A percentile compares a stretch with the other conserved stretches of the same genome.
phyloP scores from a whole-genome alignment of 2,888 invertebrate genomes.

The Eledone cirrhosa region DNA sequence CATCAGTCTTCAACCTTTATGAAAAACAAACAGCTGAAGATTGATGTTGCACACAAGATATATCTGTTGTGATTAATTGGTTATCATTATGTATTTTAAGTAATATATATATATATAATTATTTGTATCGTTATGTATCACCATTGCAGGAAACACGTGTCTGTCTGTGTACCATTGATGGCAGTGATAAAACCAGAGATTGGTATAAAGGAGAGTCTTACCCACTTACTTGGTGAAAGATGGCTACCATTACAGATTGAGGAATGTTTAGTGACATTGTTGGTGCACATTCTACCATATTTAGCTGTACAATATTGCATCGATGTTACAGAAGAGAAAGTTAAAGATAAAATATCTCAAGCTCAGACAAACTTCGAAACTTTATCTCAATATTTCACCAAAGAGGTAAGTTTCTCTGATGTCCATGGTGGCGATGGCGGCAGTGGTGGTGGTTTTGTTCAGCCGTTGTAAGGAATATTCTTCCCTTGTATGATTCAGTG shows the following conservation, averaged over 20 bases:
- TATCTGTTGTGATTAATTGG: too few species aligned
- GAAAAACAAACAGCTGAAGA: too few species aligned
- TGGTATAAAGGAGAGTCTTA: slow-evolving; percentile 39
- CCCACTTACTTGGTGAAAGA: slow-evolving; percentile 35
- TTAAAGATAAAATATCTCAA: slow-evolving; percentile 39
- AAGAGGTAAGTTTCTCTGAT: slow-evolving; percentile 43
- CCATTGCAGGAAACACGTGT: slow-evolving; percentile 41
- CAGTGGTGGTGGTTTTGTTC: too few species aligned
- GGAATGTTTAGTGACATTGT: slow-evolving; percentile 47
- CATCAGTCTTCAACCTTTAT: too few species aligned
- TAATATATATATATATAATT: too few species aligned
- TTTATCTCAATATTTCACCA: slow-evolving; percentile 44
- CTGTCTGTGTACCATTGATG: slow-evolving; percentile 52
- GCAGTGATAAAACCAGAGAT: slow-evolving; percentile 40
- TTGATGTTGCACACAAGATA: too few species aligned
- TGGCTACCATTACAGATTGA: slow-evolving; percentile 40
- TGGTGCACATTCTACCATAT: slow-evolving; percentile 59
- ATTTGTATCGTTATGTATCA: too few species aligned
- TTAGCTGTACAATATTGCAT: slow-evolving; percentile 46
- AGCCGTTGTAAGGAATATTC: too few species aligned
- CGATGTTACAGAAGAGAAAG: slow-evolving; percentile 34
- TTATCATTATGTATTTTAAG: too few species aligned
- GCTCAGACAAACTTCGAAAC: slow-evolving; percentile 51
- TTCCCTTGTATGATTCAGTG: too few species aligned
- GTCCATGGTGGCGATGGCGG: too few species aligned